Base-by-base conservation (phyloP, 2,113 vertebrate species). In the Catagonus wagneri region DNA sequence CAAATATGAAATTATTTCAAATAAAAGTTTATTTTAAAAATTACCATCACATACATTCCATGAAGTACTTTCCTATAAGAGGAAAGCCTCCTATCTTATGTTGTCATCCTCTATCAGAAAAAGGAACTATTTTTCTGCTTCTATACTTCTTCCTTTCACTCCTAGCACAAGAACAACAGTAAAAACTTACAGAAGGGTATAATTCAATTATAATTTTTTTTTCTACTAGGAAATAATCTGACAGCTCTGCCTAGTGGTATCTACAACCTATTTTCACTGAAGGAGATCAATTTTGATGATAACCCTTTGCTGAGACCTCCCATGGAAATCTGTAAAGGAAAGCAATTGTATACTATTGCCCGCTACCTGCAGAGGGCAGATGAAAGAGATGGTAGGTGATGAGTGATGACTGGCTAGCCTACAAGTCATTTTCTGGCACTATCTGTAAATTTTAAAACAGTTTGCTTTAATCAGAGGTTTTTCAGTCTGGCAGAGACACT, bases 231-330 rank as follows among this genome's bases (percentile, higher is more conserved):
- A 88, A 98, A 99, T 93, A 96, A 94, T 69, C 91, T 99, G 76
- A 96, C 86, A 79, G 80, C 27, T 86, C 90, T 99, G 81, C 98
- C 98, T 78, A 96, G 65, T 95, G 96, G 88, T 79, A 97, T 98
- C 83, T 56, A 89, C 27, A 96, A 85, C 29, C 97, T 99, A 92
- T 44, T 23, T 76, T 97, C 96, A 75, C 90, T 98, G 89, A 97
- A 91, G 80, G 96, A 98, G 65, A 97, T 99, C 96, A 97, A 98
- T 94, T 98, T 98, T 93, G 98, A 98, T 95, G 97, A 92, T 84
- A 98, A 98, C 76, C 97, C 97, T 88, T 97, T 99, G 86, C 32
- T 94, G 66, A 98, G 97, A 72, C 98, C 98, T 8, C 98, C 98
- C 25, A 32, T 79, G 66, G 97, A 98, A 94, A 93, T 98, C 71